Conservation (phyloP, 2,888 invertebrate species). For the Nebria brevicollis region DNA sequence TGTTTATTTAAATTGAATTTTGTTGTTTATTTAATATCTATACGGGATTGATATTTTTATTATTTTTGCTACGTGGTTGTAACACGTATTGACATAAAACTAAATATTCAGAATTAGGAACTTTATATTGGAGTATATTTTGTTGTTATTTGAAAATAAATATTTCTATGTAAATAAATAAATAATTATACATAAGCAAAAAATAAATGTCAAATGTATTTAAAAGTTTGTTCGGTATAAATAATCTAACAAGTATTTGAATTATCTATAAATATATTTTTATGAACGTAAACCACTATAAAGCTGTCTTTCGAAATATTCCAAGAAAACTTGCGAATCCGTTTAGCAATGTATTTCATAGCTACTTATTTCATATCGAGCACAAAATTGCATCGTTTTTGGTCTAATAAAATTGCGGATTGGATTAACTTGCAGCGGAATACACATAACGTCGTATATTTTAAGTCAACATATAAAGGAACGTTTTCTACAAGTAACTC, state of each 20-base stretch:
- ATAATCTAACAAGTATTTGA: neutral
- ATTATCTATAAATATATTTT: neutral
- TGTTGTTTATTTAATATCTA: neutral
- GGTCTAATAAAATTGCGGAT: constrained; percentile 11
- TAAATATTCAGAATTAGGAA: too few relatives aligned
- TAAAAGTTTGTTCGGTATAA: neutral
- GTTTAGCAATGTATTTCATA: constrained; percentile 10
- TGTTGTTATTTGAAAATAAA: neutral
- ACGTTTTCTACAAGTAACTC: constrained; percentile 9
- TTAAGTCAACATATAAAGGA: neutral
- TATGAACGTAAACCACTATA: neutral
- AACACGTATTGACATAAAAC: too few relatives aligned
- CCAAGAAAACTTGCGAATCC: neutral
- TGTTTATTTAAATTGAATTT: neutral
- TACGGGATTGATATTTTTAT: neutral
- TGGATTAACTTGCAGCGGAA: neutral
- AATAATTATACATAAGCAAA: neutral
- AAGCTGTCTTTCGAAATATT: neutral
- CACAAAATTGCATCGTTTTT: constrained; percentile 3
- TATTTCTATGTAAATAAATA: neutral
- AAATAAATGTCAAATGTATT: constrained; percentile 4
- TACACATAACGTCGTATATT: constrained; percentile 5
- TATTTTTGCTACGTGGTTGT: neutral
- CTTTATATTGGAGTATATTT: too few relatives aligned
- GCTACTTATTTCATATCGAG: constrained; percentile 7